Evolutionary conservation across 2,888 invertebrate species (phyloP).

Genomic region (Eupeodes luniger): DNA sequence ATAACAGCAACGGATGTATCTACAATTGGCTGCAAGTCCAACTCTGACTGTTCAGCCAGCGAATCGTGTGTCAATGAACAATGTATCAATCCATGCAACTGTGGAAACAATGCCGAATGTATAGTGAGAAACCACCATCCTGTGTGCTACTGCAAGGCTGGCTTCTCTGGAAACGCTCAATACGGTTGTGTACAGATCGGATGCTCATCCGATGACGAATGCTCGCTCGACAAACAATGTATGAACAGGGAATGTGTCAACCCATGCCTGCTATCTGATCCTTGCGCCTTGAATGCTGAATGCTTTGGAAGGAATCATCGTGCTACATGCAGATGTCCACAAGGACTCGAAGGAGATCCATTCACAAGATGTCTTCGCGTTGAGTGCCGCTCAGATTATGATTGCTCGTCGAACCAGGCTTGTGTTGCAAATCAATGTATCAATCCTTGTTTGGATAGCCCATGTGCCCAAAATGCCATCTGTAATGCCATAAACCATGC

Average conservation of each 20-base stretch:
- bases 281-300: conserved; percentile 93
- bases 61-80: conserved; percentile 93
- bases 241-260: conserved; percentile 92
- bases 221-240: conserved; percentile 91
- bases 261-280: conserved; percentile 91
- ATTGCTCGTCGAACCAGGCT: conserved; percentile 91
- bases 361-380: conserved; percentile 90
- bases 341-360: conserved; percentile 92
- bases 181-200: conserved; percentile 92
- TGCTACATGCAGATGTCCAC: conserved; percentile 91
- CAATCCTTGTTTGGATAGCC: conserved; percentile 90
- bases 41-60: conserved; percentile 91
- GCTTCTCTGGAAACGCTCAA: conserved; percentile 94
- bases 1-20: conserved; percentile 86
- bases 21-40: conserved; percentile 90
- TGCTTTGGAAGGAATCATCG: conserved; percentile 93
- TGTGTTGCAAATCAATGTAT: conserved; percentile 90
- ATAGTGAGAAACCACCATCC: conserved; percentile 93
- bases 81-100: conserved; percentile 93
- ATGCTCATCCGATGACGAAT: conserved; percentile 93
- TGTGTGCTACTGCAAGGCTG: conserved; percentile 92
- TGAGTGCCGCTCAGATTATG: conserved; percentile 91
- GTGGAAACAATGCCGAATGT: conserved; percentile 93
- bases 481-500: conserved; percentile 92
- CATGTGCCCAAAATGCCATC: conserved; percentile 93